Evolutionary conservation across 1,140 invertebrate genomes (phyloP), one percentile per base, ranked within the genome.

Genomic region (Drosophila jambulina): DNA sequence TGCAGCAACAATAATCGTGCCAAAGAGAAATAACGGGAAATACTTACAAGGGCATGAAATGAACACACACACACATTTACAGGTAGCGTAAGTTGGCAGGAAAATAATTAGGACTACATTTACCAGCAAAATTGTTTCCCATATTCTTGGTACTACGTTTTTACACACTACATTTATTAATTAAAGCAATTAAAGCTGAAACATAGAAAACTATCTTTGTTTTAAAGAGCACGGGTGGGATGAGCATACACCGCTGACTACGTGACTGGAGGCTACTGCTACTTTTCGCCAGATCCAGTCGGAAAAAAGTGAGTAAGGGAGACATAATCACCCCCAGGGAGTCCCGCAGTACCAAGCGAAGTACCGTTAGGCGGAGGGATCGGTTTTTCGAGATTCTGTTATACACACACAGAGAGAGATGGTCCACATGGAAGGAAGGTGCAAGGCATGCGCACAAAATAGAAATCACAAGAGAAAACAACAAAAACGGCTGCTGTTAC

Each of bases 351-450:
- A 46, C 27, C 38, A 15, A 64, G 36, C 58, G 38, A 58, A 61
- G 76, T 68, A 84, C 84, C 84, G 84, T 87, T 87, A 87, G 77
- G 65, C 71, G 45, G 65, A 90, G 84, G 84, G 84, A 88, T 88
- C 84, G 90, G 84, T 90, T 84, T 81, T 80, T 83, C 78, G 36
- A 69, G 36, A 25, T 72, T 60, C 36, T 69, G 77, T 78, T 85
- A 84, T 90, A 85, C 75, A 72, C 71, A 82, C 60, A 51, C 60
- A 48, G 53, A 59, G 25, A 25, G 45, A 38, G 51, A 56, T 46
- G 74, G 56, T 54, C 62, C 62, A 70, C 42, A 67, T 46, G 32
- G 23, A 64, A 82, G 80, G 65, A 86, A 78, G 81, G 84, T 80
- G 77, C 74, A 74, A 78, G 74, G 56, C 84, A 84, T 88, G 84